Evolutionary conservation across 2,797 vertebrate genomes (phyloP).

Genomic region (Hoplostethus mediterraneus): DNA sequence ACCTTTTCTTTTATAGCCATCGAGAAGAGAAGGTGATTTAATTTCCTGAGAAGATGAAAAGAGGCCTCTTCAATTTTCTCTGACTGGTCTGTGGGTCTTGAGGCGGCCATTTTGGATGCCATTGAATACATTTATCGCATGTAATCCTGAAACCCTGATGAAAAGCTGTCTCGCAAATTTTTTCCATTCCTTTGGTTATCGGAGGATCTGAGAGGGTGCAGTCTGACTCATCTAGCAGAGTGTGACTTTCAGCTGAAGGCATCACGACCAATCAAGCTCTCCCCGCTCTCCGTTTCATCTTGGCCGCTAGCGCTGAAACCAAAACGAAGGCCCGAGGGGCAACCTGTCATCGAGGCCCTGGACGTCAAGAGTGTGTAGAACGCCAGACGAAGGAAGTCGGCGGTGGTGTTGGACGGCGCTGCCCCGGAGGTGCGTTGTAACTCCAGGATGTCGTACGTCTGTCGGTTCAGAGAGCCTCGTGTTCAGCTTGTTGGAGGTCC

Average conservation of each 20-base stretch:
- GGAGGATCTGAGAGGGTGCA: too few species aligned
- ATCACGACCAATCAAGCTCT: neutral
- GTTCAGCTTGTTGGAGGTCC: neutral
- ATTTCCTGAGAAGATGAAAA: too few species aligned
- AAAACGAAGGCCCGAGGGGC: neutral
- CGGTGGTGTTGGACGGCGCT: neutral
- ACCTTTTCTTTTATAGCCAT: too few species aligned
- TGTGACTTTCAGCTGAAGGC: neutral
- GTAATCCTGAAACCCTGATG: too few species aligned
- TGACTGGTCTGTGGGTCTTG: too few species aligned
- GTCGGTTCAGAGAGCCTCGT: constrained; percentile 13
- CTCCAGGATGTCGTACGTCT: neutral
- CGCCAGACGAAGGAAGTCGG: neutral
- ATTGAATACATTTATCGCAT: too few species aligned
- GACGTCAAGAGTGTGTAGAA: constrained; percentile 6
- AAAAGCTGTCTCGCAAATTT: too few species aligned
- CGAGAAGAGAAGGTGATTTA: too few species aligned
- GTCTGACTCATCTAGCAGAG: too few species aligned
- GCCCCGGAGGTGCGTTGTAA: constrained; percentile 1
- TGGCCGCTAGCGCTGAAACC: neutral
- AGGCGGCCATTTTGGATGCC: too few species aligned
- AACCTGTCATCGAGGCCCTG: constrained; percentile 2
- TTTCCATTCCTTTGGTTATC: too few species aligned
- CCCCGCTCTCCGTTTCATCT: neutral
- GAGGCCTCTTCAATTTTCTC: too few species aligned